Conservation (phyloP, 2,113 vertebrate species). For the Muscicapa adusta region DNA sequence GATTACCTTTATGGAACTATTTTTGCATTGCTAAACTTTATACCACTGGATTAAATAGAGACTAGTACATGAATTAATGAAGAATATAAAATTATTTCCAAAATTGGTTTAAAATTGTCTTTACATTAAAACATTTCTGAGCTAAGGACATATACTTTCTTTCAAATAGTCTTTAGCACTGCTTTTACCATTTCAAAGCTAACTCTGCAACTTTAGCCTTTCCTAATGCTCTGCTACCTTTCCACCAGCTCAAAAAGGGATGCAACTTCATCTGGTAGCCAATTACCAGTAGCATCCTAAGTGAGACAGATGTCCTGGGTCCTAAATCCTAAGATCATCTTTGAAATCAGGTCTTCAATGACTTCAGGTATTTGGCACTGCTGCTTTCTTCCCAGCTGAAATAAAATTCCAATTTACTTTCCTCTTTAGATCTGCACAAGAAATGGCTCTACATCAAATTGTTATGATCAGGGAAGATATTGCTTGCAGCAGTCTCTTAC, state of each 20-base stretch:
- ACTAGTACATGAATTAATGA: background rate
- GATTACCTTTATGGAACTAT: background rate
- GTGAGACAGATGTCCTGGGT: background rate
- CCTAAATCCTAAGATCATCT: constrained; percentile 51
- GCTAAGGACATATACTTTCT: background rate
- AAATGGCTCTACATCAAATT: constrained; percentile 64
- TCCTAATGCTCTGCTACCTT: background rate
- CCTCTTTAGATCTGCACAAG: constrained; percentile 55
- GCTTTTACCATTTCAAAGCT: background rate
- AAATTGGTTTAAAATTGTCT: background rate
- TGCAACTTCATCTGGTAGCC: background rate
- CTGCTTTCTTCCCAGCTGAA: constrained; percentile 19
- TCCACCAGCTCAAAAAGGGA: background rate
- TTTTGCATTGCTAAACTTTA: background rate
- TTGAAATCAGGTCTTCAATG: constrained; percentile 43
- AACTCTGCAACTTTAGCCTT: background rate
- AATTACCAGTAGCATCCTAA: constrained; percentile 1
- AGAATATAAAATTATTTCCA: background rate
- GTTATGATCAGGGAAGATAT: constrained; percentile 61
- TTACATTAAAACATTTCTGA: background rate
- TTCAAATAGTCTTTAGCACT: background rate
- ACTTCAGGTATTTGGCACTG: background rate
- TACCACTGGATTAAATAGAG: background rate
- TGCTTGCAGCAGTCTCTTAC: constrained; percentile 53
- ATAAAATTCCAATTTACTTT: constrained; percentile 66